A percentile compares a stretch with the other conserved stretches of the same genome.
Conservation (phyloP, 2,888 invertebrate species). For the Epiblema foenella region DNA sequence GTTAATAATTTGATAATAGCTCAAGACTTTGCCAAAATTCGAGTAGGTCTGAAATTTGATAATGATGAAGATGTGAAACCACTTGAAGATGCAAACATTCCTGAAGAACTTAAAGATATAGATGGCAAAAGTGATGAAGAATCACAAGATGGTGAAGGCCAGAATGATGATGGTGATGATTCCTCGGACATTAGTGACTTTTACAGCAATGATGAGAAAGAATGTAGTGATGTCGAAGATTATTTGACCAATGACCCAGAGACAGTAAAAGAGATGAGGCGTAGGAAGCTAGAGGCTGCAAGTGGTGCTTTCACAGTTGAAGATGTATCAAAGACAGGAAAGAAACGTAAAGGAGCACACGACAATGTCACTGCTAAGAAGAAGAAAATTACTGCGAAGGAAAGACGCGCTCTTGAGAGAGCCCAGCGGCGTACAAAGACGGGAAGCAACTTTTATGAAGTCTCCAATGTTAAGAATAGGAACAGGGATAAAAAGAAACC, state of each 20-base stretch:
- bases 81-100: slow-evolving; percentile 79
- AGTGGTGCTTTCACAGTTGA: slow-evolving; percentile 84
- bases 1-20: slow-evolving; percentile 84
- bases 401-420: slow-evolving; percentile 90
- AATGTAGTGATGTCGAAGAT: slow-evolving; percentile 82
- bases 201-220: slow-evolving; percentile 87
- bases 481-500: slow-evolving; percentile 89
- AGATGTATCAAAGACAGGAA: slow-evolving; percentile 74
- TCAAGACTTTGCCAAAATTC: slow-evolving; percentile 94
- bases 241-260: slow-evolving; percentile 76
- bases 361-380: slow-evolving; percentile 52
- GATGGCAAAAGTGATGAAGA: slow-evolving; percentile 69
- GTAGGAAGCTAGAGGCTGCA: slow-evolving; percentile 78
- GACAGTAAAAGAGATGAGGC: slow-evolving; percentile 78
- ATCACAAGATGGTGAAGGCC: slow-evolving; percentile 55
- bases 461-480: slow-evolving; percentile 94
- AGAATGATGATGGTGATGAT: slow-evolving; percentile 76
- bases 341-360: slow-evolving; percentile 61
- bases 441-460: slow-evolving; percentile 95
- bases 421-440: slow-evolving; percentile 91
- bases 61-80: slow-evolving; percentile 86
- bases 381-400: slow-evolving; percentile 89
- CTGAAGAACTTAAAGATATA: slow-evolving; percentile 75
- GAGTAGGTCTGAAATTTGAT: slow-evolving; percentile 89
- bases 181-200: slow-evolving; percentile 88